Evolutionary conservation across 2,113 vertebrate genomes (phyloP).

Genomic region (Kryptolebias marmoratus): DNA sequence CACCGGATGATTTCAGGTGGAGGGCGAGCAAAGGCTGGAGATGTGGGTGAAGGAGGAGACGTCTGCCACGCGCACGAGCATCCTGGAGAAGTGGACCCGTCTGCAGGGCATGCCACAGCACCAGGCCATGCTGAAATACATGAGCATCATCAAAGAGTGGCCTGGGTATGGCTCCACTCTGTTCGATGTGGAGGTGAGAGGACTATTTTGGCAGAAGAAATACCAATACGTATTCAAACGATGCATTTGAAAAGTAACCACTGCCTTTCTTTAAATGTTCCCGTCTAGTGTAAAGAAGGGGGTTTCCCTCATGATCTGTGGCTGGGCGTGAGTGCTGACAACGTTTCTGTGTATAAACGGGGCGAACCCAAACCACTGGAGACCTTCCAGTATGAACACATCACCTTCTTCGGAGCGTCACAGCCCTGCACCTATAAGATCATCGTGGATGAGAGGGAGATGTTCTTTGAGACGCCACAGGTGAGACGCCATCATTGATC

Average conservation of each 20-base stretch:
- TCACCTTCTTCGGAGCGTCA: conserved; percentile 92
- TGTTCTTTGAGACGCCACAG: conserved; percentile 92
- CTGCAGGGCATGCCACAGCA: conserved; percentile 90
- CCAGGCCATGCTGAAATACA: conserved; percentile 93
- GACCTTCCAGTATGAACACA: conserved; percentile 93
- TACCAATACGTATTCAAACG: background rate
- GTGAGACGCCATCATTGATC: conserved; percentile 63
- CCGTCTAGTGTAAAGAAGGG: conserved; percentile 89
- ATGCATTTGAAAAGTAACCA: background rate
- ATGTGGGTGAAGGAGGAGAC: conserved; percentile 96
- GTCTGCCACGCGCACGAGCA: conserved; percentile 88
- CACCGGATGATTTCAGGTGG: conserved; percentile 71
- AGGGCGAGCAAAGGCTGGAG: conserved; percentile 94
- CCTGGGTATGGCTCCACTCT: conserved; percentile 92
- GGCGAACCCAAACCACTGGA: conserved; percentile 91
- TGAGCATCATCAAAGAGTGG: conserved; percentile 92
- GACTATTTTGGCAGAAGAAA: background rate
- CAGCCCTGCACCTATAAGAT: conserved; percentile 93
- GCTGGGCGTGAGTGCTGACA: conserved; percentile 91
- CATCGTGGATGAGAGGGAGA: conserved; percentile 93
- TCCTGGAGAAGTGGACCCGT: conserved; percentile 90
- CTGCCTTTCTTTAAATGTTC: background rate
- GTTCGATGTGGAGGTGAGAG: conserved; percentile 91
- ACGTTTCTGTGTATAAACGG: conserved; percentile 90
- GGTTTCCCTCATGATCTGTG: conserved; percentile 94